Base-by-base conservation (phyloP, 1,140 invertebrate species). In the Penaeus chinensis region DNA sequence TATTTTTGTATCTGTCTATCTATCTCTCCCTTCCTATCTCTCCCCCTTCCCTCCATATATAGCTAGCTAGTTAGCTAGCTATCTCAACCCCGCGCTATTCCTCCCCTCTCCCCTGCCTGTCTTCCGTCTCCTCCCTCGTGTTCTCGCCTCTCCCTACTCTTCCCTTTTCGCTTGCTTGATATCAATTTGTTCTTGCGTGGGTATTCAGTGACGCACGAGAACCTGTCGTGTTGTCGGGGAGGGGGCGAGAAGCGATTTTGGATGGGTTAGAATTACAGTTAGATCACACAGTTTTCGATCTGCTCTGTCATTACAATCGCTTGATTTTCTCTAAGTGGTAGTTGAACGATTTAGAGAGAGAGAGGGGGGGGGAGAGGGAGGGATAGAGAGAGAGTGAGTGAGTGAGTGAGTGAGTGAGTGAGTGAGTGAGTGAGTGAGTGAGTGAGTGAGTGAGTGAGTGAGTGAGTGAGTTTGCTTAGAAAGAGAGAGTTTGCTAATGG, bases 391-490 rank as follows among this genome's bases (percentile, higher is more conserved):
- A 78, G 8, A 78, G 37, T 1, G 76, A 78, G 76, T 2, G 76
- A 78, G 76, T 2, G 76, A 42, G 76, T 2, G 37, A 27, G 76
- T 18, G n/a, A 63, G 80, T 27, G 54, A 82, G 61, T 11, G 80
- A 82, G 80, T 18, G 80, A 82, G 80, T 18, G 80, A 63, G 61
- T 11, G 61, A 24, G n/a, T 18, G 79, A 81, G 42, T 19, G 27
- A 62, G 54, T 16, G 60, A 60, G 62, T 22, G 60, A 63, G 62
- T n/a, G 62, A 63, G 60, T 13, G n/a, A 27, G 2, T 18, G 22
- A 0, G 11, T 8, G 19, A 47, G 18, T n/a, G 24, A 7, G 8
- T n/a, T n/a, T n/a, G n/a, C n/a, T n/a, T n/a, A 47, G 77, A 47
- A 42, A 47, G 77, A 37, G 37, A 78, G 24, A 78, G 42, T 32